Base-by-base conservation (phyloP, 2,888 invertebrate species). In the Acleris sparsana region DNA sequence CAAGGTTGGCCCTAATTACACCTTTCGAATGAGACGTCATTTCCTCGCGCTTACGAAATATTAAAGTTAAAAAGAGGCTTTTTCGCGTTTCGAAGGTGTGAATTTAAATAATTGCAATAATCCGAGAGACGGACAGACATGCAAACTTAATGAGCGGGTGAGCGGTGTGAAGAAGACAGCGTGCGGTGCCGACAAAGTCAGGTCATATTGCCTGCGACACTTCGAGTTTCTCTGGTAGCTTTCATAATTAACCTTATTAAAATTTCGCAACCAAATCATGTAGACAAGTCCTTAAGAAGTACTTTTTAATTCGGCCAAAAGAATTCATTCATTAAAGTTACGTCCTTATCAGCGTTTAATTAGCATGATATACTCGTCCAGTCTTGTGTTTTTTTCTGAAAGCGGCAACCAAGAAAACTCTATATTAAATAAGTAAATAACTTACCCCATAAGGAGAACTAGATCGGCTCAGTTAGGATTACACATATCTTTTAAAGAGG, bases 21-120 rank as follows among this genome's bases (percentile, higher is more conserved):
- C 89, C 89, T 90, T 90, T 91, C 91, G 90, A 91, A 91, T 87
- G 88, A 91, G 89, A 89, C 90, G 91, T 90, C 90, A 91, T 89
- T 92, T 91, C 89, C 89, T 86, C 82, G 80, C 87, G 82, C 86
- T 92, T 89, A 86, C 89, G 88, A 90, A 91, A 92, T 86, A 88
- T 92, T 90, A 89, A 89, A 86, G 85, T 79, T 85, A 86, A 89
- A 89, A 91, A 88, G 86, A 86, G 85, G 83, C 82, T 88, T 91
- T 92, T 91, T 89, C 85, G 83, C 79, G 76, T 86, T 87, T 82
- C 87, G 84, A 89, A 92, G 92, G 92, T 92, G 92, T 91, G 92
- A 92, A 92, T 92, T 92, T 92, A 92, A 92, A 92, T 92, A 92
- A 92, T 92, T 92, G 92, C 91, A 92, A 92, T 92, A 91, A 92